Evolutionary conservation across 2,113 vertebrate genomes (phyloP).

Genomic region (Eidolon helvum): DNA sequence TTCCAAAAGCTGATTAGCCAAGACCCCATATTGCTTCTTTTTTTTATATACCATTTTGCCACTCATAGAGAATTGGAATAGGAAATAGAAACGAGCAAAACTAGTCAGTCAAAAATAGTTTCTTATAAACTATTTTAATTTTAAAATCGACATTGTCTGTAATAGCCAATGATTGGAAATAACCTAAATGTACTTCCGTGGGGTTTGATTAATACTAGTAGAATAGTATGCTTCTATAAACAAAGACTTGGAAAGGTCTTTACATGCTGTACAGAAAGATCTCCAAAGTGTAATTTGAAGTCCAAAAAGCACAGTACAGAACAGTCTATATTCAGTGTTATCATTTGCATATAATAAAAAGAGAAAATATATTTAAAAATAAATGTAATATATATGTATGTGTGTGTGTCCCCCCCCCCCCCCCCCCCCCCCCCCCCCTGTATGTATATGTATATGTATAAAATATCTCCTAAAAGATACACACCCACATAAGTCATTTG

Average conservation of each 20-base stretch:
- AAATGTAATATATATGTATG: background rate
- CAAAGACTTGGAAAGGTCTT: background rate
- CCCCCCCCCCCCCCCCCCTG: too few species aligned
- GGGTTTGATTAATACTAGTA: background rate
- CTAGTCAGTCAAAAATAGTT: background rate
- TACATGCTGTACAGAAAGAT: background rate
- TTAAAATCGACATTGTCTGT: background rate
- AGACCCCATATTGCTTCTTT: background rate
- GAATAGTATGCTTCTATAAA: background rate
- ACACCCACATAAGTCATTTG: background rate
- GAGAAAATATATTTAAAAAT: background rate
- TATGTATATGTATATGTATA: background rate
- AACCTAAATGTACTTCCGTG: background rate
- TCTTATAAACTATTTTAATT: background rate
- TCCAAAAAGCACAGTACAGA: background rate
- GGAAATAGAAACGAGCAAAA: background rate
- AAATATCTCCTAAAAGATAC: slow-evolving; percentile 9
- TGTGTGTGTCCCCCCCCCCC: too few species aligned
- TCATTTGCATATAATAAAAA: background rate
- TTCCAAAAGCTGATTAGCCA: background rate
- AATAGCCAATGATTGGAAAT: background rate
- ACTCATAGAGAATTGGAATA: background rate
- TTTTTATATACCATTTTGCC: background rate
- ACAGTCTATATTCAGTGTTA: background rate
- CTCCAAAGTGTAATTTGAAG: background rate